These are phyloP conservation scores for Huso huso DNA, from an alignment of 2,797 vertebrate species.

Conservation along the genomic window DNA sequence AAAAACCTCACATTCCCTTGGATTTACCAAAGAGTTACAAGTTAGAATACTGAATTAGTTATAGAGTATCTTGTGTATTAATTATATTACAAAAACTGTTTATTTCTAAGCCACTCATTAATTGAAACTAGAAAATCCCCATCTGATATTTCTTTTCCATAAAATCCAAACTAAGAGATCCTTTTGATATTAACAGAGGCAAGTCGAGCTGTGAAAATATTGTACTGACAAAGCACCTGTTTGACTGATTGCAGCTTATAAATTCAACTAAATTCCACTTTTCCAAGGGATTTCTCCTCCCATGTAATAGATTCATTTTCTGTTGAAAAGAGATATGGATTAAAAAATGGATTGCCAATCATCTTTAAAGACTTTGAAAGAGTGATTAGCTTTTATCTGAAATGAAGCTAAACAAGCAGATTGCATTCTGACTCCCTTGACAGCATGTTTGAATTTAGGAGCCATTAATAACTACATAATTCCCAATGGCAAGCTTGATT, in stretches of 20 bases:
- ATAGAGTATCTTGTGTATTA: too few relatives aligned
- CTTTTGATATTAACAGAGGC: background rate
- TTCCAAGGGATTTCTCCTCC: background rate
- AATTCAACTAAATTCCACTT: background rate
- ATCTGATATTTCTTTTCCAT: too few relatives aligned
- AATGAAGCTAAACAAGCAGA: slow-evolving; percentile 55
- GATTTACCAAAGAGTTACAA: too few relatives aligned
- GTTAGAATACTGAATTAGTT: too few relatives aligned
- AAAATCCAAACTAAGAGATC: background rate
- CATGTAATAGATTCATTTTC: background rate
- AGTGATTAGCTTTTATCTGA: background rate
- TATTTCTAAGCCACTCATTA: too few relatives aligned
- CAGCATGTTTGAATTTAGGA: slow-evolving; percentile 59
- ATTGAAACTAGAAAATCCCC: too few relatives aligned
- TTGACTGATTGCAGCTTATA: background rate
- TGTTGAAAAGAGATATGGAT: slow-evolving; percentile 1
- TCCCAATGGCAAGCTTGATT: slow-evolving; percentile 58
- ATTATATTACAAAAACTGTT: too few relatives aligned
- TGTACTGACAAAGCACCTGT: background rate
- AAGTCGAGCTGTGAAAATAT: background rate
- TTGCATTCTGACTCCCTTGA: slow-evolving; percentile 53
- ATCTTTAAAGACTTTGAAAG: slow-evolving; percentile 1
- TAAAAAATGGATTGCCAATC: background rate
- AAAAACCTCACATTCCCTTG: too few relatives aligned
- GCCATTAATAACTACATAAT: slow-evolving; percentile 65